These are phyloP conservation scores for Andrena flavipes DNA, from an alignment of 2,888 invertebrate species.

Conservation along the genomic window DNA sequence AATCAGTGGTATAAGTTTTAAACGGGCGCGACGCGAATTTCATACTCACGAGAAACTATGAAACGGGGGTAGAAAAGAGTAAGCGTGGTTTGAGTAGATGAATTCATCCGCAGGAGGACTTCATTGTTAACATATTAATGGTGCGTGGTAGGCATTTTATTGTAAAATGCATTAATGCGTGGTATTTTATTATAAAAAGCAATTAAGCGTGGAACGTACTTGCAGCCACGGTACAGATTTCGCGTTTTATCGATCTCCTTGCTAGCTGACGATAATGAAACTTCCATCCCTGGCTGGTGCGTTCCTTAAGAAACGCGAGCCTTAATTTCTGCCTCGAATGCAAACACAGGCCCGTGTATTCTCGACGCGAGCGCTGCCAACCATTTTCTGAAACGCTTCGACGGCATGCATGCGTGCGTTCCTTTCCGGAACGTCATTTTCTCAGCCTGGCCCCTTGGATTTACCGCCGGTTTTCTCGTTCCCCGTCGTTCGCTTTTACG, in stretches of 20 bases:
- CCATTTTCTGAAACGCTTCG: constrained; percentile 44
- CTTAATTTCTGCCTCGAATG: not conserved
- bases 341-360: constrained; percentile 5
- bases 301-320: not conserved
- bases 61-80: no score
- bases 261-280: not conserved
- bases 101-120: no score
- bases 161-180: no score
- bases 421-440: constrained; percentile 34
- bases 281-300: not conserved
- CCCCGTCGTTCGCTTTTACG: constrained; percentile 56
- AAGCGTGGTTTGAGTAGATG: no score
- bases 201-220: no score
- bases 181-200: no score
- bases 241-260: not conserved
- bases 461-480: constrained; percentile 51
- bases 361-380: constrained; percentile 20
- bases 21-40: not conserved
- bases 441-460: constrained; percentile 32
- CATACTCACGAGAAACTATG: not conserved
- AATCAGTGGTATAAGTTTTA: constrained; percentile 15
- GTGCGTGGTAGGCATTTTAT: no score
- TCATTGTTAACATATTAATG: no score
- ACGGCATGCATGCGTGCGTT: constrained; percentile 39
- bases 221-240: no score